Conservation (phyloP, 53 echinoderm and acorn worm species). For the Apostichopus leukothele region DNA sequence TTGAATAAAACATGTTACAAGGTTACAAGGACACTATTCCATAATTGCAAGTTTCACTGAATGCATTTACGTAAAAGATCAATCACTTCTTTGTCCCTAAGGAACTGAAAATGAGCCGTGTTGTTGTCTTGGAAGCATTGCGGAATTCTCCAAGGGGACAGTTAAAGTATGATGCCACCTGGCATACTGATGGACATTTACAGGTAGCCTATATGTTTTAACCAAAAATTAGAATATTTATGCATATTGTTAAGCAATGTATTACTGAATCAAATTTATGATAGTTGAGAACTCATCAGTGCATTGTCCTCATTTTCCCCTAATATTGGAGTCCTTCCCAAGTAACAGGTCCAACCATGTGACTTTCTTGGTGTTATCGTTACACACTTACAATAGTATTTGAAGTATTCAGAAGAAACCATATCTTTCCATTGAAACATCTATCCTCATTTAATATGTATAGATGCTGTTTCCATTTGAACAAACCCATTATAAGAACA, state of each 20-base stretch:
- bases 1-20: too few species aligned
- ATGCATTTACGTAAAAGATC: background rate
- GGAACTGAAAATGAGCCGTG: constrained; percentile 3
- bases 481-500: background rate
- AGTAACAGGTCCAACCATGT: too few species aligned
- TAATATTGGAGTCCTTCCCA: too few species aligned
- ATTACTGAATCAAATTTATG: background rate
- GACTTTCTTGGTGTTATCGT: too few species aligned
- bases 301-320: too few species aligned
- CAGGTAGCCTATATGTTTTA: constrained; percentile 44
- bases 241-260: background rate
- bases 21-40: too few species aligned
- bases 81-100: background rate
- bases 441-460: background rate
- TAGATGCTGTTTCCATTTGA: background rate
- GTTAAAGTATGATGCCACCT: constrained; percentile 66
- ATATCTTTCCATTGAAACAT: too few species aligned
- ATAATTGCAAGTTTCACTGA: background rate
- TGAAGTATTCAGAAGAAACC: too few species aligned
- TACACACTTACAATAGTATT: too few species aligned
- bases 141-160: constrained; percentile 65
- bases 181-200: constrained; percentile 65
- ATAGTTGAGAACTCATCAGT: background rate
- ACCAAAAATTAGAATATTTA: background rate
- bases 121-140: constrained; percentile 51